Base-by-base conservation (phyloP, 2,888 invertebrate species). In the Pristionchus exspectatus region DNA sequence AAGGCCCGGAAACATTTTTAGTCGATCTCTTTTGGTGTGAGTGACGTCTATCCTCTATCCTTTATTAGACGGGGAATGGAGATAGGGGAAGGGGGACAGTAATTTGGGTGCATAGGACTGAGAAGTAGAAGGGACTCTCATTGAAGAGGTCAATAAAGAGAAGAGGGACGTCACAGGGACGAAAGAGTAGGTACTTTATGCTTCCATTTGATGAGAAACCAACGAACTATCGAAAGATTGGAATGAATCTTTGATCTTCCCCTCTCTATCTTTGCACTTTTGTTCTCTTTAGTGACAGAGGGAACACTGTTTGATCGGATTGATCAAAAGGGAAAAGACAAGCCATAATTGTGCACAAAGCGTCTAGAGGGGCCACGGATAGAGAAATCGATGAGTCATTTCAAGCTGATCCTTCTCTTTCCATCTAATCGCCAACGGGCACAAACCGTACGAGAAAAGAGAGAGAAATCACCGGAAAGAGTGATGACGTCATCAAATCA, bases 381-480 rank as follows among this genome's bases (percentile, higher is more conserved):
- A 72, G 38, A 21, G 77, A 44, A 63, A 63, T n/a, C 24, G 77
- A 77, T 77, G 77, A 77, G 38, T 77, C 77, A 77, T 24, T 44
- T 14, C 18, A 63, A 63, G 72, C 44, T 21, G 44, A 44, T 30
- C 44, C 44, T 21, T 44, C 72, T 38, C 77, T 38, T 44, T 77
- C 77, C 2, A 77, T 77, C 44, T 44, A 24, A 44, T 77, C 77
- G 44, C 77, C 77, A 77, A n/a, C 2, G 44, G 77, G 44, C 38
- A 7, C 38, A 77, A 44, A 77, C 38, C 38, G 77, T 44, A 30
- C 38, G 77, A 77, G 38, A 77, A 63, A 44, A 44, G 77, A 77
- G 24, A 77, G 77, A 77, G 77, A 77, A 44, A 77, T 77, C 77
- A 77, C 77, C 38, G 77, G 77, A 77, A 77, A 77, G 38, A 77